Evolutionary conservation across 2,888 invertebrate species (phyloP).

Genomic region (Rhopalosiphum nymphaeae): DNA sequence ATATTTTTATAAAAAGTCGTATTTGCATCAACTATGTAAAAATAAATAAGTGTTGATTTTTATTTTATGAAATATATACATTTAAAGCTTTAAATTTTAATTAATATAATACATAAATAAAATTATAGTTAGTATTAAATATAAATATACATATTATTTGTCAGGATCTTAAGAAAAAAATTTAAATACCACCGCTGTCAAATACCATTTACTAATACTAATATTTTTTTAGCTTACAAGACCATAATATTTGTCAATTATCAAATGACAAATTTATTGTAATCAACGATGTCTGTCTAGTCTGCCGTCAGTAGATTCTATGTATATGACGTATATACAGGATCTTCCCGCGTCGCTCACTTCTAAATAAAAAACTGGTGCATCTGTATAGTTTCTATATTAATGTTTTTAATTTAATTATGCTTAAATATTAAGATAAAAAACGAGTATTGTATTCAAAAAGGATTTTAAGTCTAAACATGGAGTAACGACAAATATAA

Average conservation of each 20-base stretch:
- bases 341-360: background rate
- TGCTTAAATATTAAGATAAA: background rate
- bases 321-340: background rate
- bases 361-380: background rate
- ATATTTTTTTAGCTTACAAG: background rate
- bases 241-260: background rate
- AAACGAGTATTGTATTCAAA: background rate
- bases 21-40: background rate
- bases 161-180: background rate
- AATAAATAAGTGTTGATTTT: background rate
- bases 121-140: background rate
- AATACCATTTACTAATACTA: background rate
- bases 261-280: background rate
- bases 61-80: background rate
- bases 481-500: background rate
- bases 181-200: background rate
- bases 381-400: background rate
- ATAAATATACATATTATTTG: background rate
- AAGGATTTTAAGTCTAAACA: background rate
- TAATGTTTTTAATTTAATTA: background rate
- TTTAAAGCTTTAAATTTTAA: background rate
- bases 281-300: background rate
- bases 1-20: background rate
- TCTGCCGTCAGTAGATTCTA: background rate
- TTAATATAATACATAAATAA: background rate